Base-by-base conservation (phyloP, 2,797 vertebrate genomes). In the Squalus acanthias region DNA sequence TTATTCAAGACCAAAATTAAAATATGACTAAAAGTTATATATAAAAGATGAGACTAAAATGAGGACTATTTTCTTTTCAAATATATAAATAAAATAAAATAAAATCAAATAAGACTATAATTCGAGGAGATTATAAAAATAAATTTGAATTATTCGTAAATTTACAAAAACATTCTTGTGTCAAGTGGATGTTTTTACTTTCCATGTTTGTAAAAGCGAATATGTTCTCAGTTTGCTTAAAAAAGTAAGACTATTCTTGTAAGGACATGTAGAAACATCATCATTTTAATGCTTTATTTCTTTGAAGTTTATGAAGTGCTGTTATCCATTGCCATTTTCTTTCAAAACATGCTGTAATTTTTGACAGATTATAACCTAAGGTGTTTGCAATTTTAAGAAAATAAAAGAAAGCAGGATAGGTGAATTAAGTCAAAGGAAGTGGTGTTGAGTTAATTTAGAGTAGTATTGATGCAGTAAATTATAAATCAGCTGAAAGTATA, bases 401-500 rank as follows among this genome's bases (percentile, higher is more conserved):
- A 91, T 17, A 91, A 17, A n/a, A 0, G 13, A 20, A 91, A 33
- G 82, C 33, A 91, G 60, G 13, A 91, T 7, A 33, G 60, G 3
- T 33, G n/a, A 91, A 63, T 91, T 29, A 91, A 91, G 2, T 63
- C 88, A 65, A 63, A 91, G 88, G 6, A 63, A 91, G 29, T 91
- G 57, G 57, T 57, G 29, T 91, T 22, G 46, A 85, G 60, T 63
- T 91, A 63, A 91, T 91, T 91, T 91, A 15, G 29, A 91, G 1
- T 33, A 29, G 87, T n/a, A 85, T 85, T 85, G 82, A 85, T 46
- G 60, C 22, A 91, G 33, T 91, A 63, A 63, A 91, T 91, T 91
- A 91, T 63, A n/a, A 91, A 91, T 91, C 26, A 91, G 88, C 88
- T 65, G 60, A 91, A 91, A 85, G 82, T 85, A 24, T 46, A 85